Evolutionary conservation across 2,888 invertebrate species (phyloP).

Genomic region (Sthenelais limicola): DNA sequence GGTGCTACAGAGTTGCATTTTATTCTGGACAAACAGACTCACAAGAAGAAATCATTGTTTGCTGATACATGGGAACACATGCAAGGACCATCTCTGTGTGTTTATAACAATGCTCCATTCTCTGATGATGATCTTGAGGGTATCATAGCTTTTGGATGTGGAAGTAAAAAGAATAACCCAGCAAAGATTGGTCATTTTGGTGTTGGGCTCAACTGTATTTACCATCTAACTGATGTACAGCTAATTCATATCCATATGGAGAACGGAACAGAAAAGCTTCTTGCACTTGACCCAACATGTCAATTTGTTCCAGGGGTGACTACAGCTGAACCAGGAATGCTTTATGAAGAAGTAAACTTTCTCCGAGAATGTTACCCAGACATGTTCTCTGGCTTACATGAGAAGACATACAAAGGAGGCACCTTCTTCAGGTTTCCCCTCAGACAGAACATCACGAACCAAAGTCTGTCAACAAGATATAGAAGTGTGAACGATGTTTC

Average conservation of each 20-base stretch:
- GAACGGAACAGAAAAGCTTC: not conserved
- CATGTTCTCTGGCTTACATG: not conserved
- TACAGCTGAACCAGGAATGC: not conserved
- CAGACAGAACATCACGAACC: too few relatives aligned
- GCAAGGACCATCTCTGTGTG: conserved; percentile 23
- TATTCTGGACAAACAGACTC: not conserved
- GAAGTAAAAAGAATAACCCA: not conserved
- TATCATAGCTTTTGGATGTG: not conserved
- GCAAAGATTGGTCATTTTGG: not conserved
- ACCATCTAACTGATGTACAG: conserved; percentile 10
- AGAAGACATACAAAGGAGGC: not conserved
- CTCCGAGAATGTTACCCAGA: not conserved
- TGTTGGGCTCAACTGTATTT: not conserved
- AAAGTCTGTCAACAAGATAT: too few relatives aligned
- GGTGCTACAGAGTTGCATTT: conserved; percentile 17
- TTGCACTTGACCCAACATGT: conserved; percentile 5
- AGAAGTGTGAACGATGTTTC: too few relatives aligned
- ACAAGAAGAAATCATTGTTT: not conserved
- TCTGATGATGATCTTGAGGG: not conserved
- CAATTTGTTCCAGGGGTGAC: not conserved
- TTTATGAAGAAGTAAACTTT: not conserved
- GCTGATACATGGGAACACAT: not conserved
- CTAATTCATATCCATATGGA: not conserved
- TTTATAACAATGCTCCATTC: not conserved
- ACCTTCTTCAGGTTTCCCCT: conserved; percentile 4